Base-by-base conservation (phyloP, 2,888 invertebrate genomes). In the Philereme transversata region DNA sequence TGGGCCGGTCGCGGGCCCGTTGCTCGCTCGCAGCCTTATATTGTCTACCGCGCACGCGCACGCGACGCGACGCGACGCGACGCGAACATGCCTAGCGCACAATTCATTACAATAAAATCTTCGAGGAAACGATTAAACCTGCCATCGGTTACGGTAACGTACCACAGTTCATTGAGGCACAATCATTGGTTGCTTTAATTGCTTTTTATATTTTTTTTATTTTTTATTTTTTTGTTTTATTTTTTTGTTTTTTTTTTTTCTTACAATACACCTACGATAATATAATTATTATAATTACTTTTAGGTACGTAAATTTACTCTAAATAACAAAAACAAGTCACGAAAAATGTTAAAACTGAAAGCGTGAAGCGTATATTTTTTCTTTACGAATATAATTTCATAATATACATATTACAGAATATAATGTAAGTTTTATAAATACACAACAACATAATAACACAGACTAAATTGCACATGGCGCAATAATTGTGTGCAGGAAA, bases 131-230 rank as follows among this genome's bases (percentile, higher is more conserved):
- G 83, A 86, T 86, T 82, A 83, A 82, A 88, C 87, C 89, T 87
- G 90, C 89, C 90, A 86, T 88, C 86, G 83, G 86, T 88, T 87
- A 89, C 87, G 92, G 92, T 92, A 91, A 90, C 92, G 92, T 91
- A 92, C 91, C 91, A 92, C 92, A 90, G 90, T 88, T 90, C 86
- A 90, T 90, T 90, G 91, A 92, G 92, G 92, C 92, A 92, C 92
- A 91, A 92, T 91, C 90, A 92, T 92, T 92, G 92, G 92, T 92
- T 91, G 89, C 83, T 90, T 90, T 87, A 83, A 87, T 90, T 90
- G 87, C 88, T 91, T 89, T 88, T 84, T 78, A 74, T 79, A 82
- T 83, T 83, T 80, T 79, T 70, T 74, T 74, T 77, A 73, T 71
- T 79, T 76, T 73, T 71, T 75, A 76, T 77, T 76, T 73, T 79